Conservation (phyloP, 92 coral and sea anemone genomes). For the Virgularia gustaviana region DNA sequence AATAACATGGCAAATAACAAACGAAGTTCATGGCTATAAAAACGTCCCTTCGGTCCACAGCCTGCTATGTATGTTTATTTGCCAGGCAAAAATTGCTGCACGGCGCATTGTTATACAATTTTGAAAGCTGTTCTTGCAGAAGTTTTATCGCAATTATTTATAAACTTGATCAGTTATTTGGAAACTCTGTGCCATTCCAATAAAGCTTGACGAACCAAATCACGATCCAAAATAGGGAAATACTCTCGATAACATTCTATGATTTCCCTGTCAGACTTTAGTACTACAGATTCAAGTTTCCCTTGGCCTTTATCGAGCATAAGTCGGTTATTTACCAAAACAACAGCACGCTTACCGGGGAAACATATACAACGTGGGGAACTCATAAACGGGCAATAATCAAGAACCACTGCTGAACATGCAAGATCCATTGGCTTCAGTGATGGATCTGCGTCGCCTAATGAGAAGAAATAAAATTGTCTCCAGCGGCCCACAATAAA, state of each 20-base stretch:
- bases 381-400: neutral
- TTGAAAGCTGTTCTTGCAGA: no score
- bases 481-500: constrained; percentile 11
- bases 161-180: neutral
- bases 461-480: constrained; percentile 23
- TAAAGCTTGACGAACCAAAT: constrained; percentile 2
- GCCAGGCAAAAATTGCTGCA: no score
- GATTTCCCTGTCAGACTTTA: constrained; percentile 14
- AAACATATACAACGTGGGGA: constrained; percentile 25
- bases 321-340: neutral
- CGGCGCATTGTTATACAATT: no score
- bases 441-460: neutral
- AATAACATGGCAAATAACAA: no score
- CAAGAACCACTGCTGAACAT: neutral
- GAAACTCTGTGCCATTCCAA: constrained; percentile 22
- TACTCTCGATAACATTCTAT: neutral
- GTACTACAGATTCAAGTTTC: neutral
- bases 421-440: neutral
- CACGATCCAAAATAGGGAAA: constrained; percentile 5
- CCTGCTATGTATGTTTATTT: no score
- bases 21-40: no score
- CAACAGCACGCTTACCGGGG: constrained; percentile 25
- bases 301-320: constrained; percentile 3
- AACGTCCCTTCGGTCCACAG: no score
- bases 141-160: neutral